A percentile compares a stretch with the other conserved stretches of the same genome.
Evolutionary conservation across 2,888 invertebrate species (phyloP).

Genomic region (Periphyllus acericola): DNA sequence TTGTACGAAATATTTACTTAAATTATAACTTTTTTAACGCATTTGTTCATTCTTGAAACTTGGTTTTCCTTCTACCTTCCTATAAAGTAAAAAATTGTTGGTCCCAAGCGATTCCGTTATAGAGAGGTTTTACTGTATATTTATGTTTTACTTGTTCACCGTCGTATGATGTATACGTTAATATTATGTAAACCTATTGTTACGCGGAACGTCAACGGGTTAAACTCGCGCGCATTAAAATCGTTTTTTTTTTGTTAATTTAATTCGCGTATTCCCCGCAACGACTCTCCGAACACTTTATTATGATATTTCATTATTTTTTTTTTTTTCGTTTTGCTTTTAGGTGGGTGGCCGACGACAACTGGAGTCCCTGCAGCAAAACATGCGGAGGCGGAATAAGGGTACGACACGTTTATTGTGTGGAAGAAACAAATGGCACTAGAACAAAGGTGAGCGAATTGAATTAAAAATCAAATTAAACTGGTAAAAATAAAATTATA

Average conservation of each 20-base stretch:
- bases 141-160: background rate
- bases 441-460: conserved; percentile 74
- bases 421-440: conserved; percentile 83
- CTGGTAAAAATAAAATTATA: conserved; percentile 12
- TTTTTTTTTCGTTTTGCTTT: background rate
- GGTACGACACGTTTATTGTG: conserved; percentile 84
- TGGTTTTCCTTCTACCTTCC: too few relatives aligned
- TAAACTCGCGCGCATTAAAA: background rate
- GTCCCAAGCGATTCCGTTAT: too few relatives aligned
- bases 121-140: too few relatives aligned
- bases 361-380: conserved; percentile 88
- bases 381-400: conserved; percentile 88
- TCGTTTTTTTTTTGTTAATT: background rate
- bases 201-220: background rate
- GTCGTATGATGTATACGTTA: background rate
- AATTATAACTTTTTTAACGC: too few relatives aligned
- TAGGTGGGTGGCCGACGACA: conserved; percentile 89
- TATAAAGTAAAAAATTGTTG: too few relatives aligned
- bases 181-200: background rate
- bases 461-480: conserved; percentile 64
- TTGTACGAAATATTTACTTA: too few relatives aligned
- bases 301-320: background rate
- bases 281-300: conserved; percentile 4
- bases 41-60: too few relatives aligned
- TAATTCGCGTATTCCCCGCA: background rate